Conservation (phyloP, 2,113 vertebrate genomes). For the Ascaphus truei region DNA sequence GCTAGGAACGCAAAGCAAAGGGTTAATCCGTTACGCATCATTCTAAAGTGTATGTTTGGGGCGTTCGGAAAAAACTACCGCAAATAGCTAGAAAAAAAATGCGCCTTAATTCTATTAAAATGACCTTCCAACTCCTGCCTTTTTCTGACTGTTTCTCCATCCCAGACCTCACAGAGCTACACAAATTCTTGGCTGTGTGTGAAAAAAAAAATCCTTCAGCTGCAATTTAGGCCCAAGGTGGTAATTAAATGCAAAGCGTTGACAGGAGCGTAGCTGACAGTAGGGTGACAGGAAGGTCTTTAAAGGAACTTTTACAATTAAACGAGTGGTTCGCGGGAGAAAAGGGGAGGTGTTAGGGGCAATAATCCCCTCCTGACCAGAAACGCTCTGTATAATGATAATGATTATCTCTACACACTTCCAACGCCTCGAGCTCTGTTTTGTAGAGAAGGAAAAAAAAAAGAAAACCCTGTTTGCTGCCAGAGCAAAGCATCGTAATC, state of each 20-base stretch:
- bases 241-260: constrained; percentile 24
- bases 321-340: constrained; percentile 9
- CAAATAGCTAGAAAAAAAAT: too few species aligned
- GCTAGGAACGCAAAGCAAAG: too few species aligned
- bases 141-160: not conserved
- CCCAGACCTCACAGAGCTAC: not conserved
- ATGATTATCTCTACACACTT: constrained; percentile 28
- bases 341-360: not conserved
- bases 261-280: constrained; percentile 17
- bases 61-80: too few species aligned
- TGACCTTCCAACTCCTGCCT: not conserved
- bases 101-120: not conserved
- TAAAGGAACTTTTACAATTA: not conserved
- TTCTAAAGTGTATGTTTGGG: too few species aligned
- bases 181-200: not conserved
- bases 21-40: too few species aligned
- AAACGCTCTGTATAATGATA: constrained; percentile 12
- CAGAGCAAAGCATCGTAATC: too few species aligned
- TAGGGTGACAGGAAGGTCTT: constrained; percentile 31
- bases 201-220: constrained; percentile 24
- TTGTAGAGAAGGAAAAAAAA: not conserved
- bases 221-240: not conserved
- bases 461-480: not conserved
- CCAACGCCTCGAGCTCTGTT: not conserved
- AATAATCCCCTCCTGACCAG: constrained; percentile 7